These are phyloP conservation scores for Leptodactylus fallax DNA, from an alignment of 2,797 vertebrate genomes.

Conservation along the genomic window DNA sequence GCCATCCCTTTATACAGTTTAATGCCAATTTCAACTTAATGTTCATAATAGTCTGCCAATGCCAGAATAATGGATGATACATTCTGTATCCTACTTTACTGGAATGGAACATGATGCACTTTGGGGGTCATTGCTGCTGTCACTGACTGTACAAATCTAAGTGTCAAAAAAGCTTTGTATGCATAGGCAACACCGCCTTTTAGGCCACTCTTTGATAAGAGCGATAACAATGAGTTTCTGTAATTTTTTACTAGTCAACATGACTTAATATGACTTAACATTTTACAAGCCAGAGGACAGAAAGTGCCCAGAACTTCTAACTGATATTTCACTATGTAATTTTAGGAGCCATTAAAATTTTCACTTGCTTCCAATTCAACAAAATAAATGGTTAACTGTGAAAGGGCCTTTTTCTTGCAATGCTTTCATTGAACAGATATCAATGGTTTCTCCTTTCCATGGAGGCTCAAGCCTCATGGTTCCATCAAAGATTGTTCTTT, in stretches of 20 bases:
- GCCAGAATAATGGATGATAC: constrained; percentile 12
- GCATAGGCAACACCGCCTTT: background rate
- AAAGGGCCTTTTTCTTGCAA: background rate
- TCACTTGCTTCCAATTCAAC: background rate
- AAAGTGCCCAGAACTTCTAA: too few relatives aligned
- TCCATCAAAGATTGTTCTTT: background rate
- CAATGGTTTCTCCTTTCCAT: background rate
- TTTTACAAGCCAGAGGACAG: too few relatives aligned
- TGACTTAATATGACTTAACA: background rate
- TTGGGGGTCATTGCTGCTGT: background rate
- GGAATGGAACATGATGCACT: background rate
- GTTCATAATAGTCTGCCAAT: background rate
- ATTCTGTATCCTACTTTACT: background rate
- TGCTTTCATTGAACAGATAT: constrained; percentile 18
- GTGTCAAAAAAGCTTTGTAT: background rate
- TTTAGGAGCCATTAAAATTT: background rate
- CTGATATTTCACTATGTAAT: too few relatives aligned
- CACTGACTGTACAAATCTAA: background rate
- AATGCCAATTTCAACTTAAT: background rate
- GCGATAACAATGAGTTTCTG: background rate
- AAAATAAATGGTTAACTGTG: background rate
- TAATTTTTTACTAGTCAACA: background rate
- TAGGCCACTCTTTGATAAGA: background rate
- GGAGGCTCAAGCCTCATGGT: constrained; percentile 3
- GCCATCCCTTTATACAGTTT: background rate